These are phyloP conservation scores for Eublepharis macularius DNA, from an alignment of 2,113 vertebrate genomes.

Conservation along the genomic window DNA sequence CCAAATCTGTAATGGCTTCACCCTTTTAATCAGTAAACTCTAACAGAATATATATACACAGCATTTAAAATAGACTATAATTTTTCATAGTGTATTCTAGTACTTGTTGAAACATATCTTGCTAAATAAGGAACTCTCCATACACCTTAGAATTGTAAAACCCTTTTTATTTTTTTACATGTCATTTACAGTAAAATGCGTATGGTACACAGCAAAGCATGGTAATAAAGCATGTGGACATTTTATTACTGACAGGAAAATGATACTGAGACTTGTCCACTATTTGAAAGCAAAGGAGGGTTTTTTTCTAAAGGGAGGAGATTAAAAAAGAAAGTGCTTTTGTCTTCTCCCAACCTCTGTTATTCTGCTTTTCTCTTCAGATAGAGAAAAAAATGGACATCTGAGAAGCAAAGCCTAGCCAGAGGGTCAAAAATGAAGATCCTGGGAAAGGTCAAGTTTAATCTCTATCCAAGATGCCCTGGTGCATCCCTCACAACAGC, in stretches of 20 bases:
- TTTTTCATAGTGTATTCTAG: neutral
- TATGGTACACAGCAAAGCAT: neutral
- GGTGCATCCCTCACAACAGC: conserved; percentile 75
- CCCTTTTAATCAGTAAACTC: too few relatives aligned
- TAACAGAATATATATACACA: too few relatives aligned
- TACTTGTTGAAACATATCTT: neutral
- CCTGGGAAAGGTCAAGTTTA: conserved; percentile 83
- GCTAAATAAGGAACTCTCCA: neutral
- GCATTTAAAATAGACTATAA: neutral
- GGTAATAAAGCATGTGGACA: conserved; percentile 23
- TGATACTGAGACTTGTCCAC: neutral
- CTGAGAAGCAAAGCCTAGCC: conserved; percentile 69
- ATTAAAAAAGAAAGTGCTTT: conserved; percentile 26
- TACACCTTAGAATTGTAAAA: neutral
- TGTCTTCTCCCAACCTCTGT: conserved; percentile 31
- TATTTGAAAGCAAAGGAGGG: conserved; percentile 25
- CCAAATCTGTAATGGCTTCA: neutral
- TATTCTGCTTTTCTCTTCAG: neutral
- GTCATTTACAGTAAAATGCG: conserved; percentile 6
- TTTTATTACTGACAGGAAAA: conserved; percentile 39
- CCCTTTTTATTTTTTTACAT: neutral
- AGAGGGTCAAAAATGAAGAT: conserved; percentile 78
- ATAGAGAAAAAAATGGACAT: conserved; percentile 52
- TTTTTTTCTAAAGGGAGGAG: fast-evolving
- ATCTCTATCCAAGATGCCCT: conserved; percentile 74